Percentiles rank a stretch among this genome's conserved stretches.
phyloP scores from a whole-genome alignment of 2,888 invertebrate genomes.

The Herminia tarsipennalis region DNA sequence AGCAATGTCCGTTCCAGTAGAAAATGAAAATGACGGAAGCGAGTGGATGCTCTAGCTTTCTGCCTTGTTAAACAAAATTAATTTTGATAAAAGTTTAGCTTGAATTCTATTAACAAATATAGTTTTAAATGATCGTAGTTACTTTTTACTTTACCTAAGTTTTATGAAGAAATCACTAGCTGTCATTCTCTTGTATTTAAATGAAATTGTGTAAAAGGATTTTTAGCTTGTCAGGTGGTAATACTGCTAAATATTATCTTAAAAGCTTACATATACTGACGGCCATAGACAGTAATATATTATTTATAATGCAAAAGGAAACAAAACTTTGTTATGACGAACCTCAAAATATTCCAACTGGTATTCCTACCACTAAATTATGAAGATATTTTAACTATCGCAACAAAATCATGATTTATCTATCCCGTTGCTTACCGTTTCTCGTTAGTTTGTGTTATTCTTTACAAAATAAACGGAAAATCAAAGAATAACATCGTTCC shows the following conservation, averaged over 20 bases:
- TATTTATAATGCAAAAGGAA: constrained; percentile 28
- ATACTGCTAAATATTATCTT: too few relatives aligned
- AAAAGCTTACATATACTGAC: too few relatives aligned
- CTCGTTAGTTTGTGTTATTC: constrained; percentile 45
- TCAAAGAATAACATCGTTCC: constrained; percentile 39
- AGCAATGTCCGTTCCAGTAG: constrained; percentile 32
- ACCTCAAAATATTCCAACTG: constrained; percentile 32
- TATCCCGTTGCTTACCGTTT: constrained; percentile 24
- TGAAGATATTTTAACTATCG: constrained; percentile 43
- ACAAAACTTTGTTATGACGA: constrained; percentile 27
- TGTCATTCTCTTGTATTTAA: too few relatives aligned
- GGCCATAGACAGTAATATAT: too few relatives aligned
- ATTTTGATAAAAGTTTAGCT: too few relatives aligned
- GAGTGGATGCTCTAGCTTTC: neutral
- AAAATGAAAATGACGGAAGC: constrained; percentile 44
- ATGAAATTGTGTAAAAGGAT: too few relatives aligned
- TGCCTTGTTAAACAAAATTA: neutral
- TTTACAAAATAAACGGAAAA: constrained; percentile 44
- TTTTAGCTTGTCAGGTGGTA: too few relatives aligned
- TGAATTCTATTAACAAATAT: too few relatives aligned
- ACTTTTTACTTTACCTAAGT: too few relatives aligned
- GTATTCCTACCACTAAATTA: constrained; percentile 39
- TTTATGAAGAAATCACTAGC: too few relatives aligned
- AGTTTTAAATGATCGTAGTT: too few relatives aligned
- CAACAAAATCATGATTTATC: constrained; percentile 46